Percentiles rank a stretch among this genome's conserved stretches.
Evolutionary conservation across 2,797 vertebrate species (phyloP).

Genomic region (Sciurus carolinensis): DNA sequence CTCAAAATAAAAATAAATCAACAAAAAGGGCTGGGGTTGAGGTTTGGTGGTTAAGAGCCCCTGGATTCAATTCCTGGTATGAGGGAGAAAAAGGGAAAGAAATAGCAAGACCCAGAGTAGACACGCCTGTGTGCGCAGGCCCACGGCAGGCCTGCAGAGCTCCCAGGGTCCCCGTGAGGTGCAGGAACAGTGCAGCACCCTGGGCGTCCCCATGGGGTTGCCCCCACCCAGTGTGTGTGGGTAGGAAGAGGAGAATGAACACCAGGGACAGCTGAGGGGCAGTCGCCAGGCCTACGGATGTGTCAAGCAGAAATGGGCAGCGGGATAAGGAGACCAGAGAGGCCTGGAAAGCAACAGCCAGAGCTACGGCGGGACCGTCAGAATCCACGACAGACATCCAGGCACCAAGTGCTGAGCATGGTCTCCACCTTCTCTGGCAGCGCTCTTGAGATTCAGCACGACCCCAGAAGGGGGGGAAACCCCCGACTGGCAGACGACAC

Average conservation of each 20-base stretch:
- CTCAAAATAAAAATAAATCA: no score
- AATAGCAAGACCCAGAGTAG: not conserved
- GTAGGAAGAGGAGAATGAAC: not conserved
- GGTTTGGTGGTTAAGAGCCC: no score
- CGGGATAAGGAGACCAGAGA: rapidly evolving
- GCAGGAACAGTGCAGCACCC: no score
- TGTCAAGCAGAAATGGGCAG: not conserved
- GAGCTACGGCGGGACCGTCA: no score
- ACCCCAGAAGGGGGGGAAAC: not conserved
- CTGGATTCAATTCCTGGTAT: no score
- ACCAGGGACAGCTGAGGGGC: not conserved
- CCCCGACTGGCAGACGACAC: not conserved
- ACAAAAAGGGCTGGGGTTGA: no score
- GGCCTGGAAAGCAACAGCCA: not conserved
- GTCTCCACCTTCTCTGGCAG: not conserved
- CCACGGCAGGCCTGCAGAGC: no score
- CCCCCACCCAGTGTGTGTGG: rapidly evolving
- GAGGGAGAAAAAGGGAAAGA: no score
- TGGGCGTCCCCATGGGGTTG: not conserved
- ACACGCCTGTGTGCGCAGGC: rapidly evolving
- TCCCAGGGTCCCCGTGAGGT: not conserved
- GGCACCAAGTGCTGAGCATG: rapidly evolving
- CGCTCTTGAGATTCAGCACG: not conserved
- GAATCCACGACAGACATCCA: not conserved
- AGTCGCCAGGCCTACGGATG: not conserved